A percentile compares a stretch with the other conserved stretches of the same genome.
These are phyloP conservation scores for Pangasius macronema DNA, from an alignment of 2,797 vertebrate genomes.

Conservation along the genomic window DNA sequence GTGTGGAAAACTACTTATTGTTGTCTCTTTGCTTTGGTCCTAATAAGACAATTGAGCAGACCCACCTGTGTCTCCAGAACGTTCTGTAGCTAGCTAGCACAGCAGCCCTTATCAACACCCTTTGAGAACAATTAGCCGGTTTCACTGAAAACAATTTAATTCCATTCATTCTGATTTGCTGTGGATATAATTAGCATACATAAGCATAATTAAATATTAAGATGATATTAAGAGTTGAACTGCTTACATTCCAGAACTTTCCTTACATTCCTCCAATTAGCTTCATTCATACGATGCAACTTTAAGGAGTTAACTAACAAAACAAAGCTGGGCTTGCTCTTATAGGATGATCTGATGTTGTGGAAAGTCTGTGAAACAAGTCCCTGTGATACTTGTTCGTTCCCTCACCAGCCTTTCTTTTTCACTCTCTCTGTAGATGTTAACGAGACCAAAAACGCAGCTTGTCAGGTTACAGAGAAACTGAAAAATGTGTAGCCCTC, in stretches of 20 bases:
- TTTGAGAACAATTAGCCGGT: neutral
- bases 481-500: neutral
- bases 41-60: neutral
- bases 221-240: too few species aligned
- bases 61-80: neutral
- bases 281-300: neutral
- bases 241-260: neutral
- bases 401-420: neutral
- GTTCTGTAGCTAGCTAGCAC: neutral
- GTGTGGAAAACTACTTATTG: conserved; percentile 20
- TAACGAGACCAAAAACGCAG: neutral
- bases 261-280: neutral
- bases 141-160: neutral
- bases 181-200: neutral
- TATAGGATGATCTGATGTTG: neutral
- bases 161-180: neutral
- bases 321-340: neutral
- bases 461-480: neutral
- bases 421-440: neutral
- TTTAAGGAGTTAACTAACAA: neutral
- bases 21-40: conserved; percentile 3
- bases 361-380: neutral
- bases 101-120: too few species aligned
- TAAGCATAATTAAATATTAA: neutral
- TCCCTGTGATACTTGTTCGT: neutral